phyloP scores from a whole-genome alignment of 2,113 vertebrate genomes.

The Oreochromis niloticus region DNA sequence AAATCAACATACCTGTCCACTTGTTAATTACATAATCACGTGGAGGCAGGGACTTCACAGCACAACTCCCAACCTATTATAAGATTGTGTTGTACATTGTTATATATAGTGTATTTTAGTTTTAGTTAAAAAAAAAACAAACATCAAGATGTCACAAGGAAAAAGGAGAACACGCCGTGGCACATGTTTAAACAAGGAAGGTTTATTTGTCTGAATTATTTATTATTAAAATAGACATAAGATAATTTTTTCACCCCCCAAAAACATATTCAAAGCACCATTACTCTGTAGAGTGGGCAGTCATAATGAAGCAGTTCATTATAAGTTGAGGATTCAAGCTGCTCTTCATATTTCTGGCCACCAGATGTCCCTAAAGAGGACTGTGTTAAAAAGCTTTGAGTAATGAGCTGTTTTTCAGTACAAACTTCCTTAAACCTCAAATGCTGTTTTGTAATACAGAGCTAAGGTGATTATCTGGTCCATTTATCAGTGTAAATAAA shows the following conservation, averaged over 20 bases:
- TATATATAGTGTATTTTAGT: not conserved
- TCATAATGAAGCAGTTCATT: not conserved
- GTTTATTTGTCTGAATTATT: not conserved
- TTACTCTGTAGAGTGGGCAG: not conserved
- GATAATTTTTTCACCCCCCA: not conserved
- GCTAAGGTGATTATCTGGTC: not conserved
- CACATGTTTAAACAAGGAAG: not conserved
- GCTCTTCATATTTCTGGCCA: not conserved
- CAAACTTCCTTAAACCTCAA: not conserved
- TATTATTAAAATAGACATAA: not conserved
- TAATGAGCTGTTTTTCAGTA: not conserved
- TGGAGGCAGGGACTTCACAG: not conserved
- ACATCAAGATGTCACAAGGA: not conserved
- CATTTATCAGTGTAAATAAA: not conserved
- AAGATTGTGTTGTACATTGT: not conserved
- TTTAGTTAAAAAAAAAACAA: not conserved
- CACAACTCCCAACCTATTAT: not conserved
- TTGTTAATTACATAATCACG: not conserved
- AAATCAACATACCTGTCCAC: not conserved
- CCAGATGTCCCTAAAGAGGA: not conserved
- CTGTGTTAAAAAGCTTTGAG: not conserved
- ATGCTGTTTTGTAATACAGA: not conserved
- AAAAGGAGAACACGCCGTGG: not conserved
- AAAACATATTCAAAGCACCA: not conserved
- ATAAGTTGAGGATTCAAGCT: not conserved